Conservation (phyloP, 2,797 vertebrate species). For the Capromys pilorides region DNA sequence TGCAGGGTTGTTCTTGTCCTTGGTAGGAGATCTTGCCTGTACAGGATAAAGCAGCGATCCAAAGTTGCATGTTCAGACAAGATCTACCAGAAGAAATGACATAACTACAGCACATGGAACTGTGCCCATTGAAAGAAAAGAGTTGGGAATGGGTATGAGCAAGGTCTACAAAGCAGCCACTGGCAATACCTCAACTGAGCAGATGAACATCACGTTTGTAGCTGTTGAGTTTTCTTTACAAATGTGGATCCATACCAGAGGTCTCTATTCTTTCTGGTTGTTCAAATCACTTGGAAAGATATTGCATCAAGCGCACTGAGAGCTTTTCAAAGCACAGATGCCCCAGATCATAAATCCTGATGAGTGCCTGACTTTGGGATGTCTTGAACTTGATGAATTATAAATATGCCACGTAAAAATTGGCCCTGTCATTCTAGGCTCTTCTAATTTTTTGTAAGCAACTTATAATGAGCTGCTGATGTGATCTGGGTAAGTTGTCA, state of each 20-base stretch:
- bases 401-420: background rate
- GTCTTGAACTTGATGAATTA: background rate
- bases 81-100: background rate
- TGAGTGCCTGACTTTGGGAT: background rate
- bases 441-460: background rate
- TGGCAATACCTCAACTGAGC: background rate
- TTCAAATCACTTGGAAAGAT: background rate
- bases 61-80: too few relatives aligned
- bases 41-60: background rate
- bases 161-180: background rate
- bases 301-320: background rate
- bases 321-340: background rate
- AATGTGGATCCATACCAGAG: background rate
- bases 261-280: background rate
- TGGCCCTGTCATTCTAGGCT: background rate
- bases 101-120: background rate
- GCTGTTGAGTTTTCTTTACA: background rate
- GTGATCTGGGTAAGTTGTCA: background rate
- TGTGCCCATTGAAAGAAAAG: background rate
- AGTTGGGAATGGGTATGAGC: too few relatives aligned
- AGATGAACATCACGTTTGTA: background rate
- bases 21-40: background rate
- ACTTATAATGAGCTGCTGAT: background rate
- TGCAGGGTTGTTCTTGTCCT: background rate
- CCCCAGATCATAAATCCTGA: background rate